Percentiles rank a stretch among this genome's conserved stretches.
Evolutionary conservation across 1,140 invertebrate genomes (phyloP).

Genomic region (Listronotus bonariensis): DNA sequence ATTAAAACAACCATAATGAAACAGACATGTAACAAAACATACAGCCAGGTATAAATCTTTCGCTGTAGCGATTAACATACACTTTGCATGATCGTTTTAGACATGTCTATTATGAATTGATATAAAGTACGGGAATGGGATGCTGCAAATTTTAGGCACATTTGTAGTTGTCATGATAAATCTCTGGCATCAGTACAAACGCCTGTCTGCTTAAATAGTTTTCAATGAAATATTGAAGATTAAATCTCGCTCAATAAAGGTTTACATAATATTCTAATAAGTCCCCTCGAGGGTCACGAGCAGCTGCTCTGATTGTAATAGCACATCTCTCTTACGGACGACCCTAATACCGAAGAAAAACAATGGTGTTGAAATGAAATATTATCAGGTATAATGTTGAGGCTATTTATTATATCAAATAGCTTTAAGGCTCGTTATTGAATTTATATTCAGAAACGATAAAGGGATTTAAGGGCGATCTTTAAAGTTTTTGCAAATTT

Average conservation of each 20-base stretch:
- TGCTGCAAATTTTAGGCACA: constrained; percentile 34
- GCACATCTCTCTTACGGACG: constrained; percentile 1
- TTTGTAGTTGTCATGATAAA: constrained; percentile 35
- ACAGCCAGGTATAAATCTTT: constrained; percentile 19
- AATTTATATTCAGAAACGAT: constrained; percentile 23
- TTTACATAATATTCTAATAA: constrained; percentile 14
- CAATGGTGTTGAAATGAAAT: constrained; percentile 23
- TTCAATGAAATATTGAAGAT: constrained; percentile 30
- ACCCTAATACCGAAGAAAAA: constrained; percentile 4
- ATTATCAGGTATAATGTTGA: constrained; percentile 22
- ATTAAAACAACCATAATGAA: too few species aligned
- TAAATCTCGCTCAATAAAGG: constrained; percentile 26
- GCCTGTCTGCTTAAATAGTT: constrained; percentile 19
- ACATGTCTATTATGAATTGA: constrained; percentile 33
- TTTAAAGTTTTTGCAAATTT: constrained; percentile 17
- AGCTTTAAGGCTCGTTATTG: constrained; percentile 14
- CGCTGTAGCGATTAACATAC: constrained; percentile 20
- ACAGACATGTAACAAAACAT: too few species aligned
- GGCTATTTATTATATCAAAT: constrained; percentile 20
- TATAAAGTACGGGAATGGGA: constrained; percentile 25
- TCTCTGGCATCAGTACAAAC: constrained; percentile 20
- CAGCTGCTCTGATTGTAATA: background rate
- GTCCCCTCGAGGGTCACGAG: constrained; percentile 6
- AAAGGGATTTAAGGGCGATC: constrained; percentile 1
- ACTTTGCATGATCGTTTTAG: constrained; percentile 32